A percentile compares a stretch with the other conserved stretches of the same genome.
These are phyloP conservation scores for Phodopus roborovskii DNA, from an alignment of 2,113 vertebrate genomes.

Conservation along the genomic window DNA sequence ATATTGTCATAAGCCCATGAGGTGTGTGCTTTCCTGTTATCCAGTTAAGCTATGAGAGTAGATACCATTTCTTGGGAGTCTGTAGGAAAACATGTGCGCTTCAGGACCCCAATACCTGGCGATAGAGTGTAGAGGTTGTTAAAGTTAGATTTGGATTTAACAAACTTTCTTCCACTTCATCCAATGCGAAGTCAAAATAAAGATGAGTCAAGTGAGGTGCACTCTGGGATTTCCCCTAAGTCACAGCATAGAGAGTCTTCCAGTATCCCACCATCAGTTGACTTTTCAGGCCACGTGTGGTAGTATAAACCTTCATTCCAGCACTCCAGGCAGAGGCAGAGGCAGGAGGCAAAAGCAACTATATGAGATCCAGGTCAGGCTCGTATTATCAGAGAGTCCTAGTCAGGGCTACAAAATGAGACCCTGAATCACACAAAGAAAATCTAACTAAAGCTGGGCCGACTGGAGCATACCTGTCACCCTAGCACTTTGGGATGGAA, in stretches of 20 bases:
- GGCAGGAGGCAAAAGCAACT: background rate
- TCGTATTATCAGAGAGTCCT: background rate
- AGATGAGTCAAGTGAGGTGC: background rate
- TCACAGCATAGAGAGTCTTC: background rate
- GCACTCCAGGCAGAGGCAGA: background rate
- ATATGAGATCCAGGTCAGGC: background rate
- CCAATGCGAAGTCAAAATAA: background rate
- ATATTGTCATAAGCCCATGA: background rate
- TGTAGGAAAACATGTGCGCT: conserved; percentile 3
- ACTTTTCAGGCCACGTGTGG: background rate
- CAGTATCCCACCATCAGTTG: background rate
- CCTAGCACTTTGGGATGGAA: background rate
- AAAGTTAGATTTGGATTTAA: background rate
- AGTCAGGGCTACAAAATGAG: background rate
- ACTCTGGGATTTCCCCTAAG: background rate
- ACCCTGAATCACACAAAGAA: background rate
- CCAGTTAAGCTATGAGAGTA: background rate
- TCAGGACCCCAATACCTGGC: background rate
- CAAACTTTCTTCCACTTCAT: background rate
- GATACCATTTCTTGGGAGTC: background rate
- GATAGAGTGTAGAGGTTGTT: background rate
- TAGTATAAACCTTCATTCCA: too few species aligned
- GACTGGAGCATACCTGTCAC: background rate
- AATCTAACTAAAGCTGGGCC: background rate
- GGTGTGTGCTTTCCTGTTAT: background rate